phyloP scores from a whole-genome alignment of 1,140 invertebrate genomes.

The Drosophila nigrodunni region DNA sequence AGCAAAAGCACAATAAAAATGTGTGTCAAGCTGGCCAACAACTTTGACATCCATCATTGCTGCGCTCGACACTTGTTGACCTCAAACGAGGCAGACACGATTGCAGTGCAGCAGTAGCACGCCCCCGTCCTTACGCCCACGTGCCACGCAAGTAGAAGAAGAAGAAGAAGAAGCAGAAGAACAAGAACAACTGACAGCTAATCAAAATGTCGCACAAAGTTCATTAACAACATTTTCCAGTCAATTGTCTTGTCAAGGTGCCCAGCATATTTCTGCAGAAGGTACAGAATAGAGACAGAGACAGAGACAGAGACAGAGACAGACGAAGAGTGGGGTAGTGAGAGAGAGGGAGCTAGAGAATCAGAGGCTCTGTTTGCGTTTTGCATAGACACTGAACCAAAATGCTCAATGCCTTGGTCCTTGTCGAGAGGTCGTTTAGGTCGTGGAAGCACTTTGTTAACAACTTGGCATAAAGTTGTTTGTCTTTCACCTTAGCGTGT shows the following conservation, averaged over 20 bases:
- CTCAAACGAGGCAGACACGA: slow-evolving; percentile 45
- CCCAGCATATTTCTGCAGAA: slow-evolving; percentile 59
- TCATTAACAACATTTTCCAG: slow-evolving; percentile 82
- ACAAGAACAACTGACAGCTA: slow-evolving; percentile 60
- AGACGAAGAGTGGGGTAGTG: background rate
- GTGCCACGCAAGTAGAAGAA: slow-evolving; percentile 7
- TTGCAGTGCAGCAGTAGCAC: background rate
- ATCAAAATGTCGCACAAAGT: slow-evolving; percentile 81
- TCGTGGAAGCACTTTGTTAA: slow-evolving; percentile 74
- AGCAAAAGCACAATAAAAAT: slow-evolving; percentile 54
- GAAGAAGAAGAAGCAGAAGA: slow-evolving; percentile 14
- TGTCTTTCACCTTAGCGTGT: slow-evolving; percentile 76
- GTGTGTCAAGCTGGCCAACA: slow-evolving; percentile 63
- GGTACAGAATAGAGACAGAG: slow-evolving; percentile 2
- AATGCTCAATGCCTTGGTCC: slow-evolving; percentile 4
- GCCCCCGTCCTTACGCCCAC: background rate
- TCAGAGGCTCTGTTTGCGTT: slow-evolving; percentile 51
- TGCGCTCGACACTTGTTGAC: slow-evolving; percentile 73
- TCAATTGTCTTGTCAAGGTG: slow-evolving; percentile 73
- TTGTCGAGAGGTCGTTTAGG: slow-evolving; percentile 46
- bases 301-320: background rate
- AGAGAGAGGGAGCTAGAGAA: slow-evolving; percentile 10
- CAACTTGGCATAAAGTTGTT: slow-evolving; percentile 80
- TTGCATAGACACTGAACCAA: slow-evolving; percentile 51
- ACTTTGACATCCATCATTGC: slow-evolving; percentile 80